Conservation (phyloP, 2,113 vertebrate species). For the Amphilophus citrinellus region DNA sequence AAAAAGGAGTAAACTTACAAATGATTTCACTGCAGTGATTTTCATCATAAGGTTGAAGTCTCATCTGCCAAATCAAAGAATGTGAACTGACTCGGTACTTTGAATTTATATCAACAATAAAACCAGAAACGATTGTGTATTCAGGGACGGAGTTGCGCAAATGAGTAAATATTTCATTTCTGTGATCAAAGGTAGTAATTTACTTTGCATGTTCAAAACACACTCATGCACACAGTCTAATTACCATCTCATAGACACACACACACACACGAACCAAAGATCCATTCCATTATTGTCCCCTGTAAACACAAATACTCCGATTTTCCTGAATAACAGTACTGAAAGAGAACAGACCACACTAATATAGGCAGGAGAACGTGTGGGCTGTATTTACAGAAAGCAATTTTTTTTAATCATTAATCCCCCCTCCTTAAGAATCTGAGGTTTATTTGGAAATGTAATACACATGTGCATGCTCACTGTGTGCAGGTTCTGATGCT, state of each 20-base stretch:
- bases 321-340: conserved; percentile 42
- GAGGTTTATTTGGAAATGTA: conserved; percentile 6
- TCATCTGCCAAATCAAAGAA: neutral
- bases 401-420: neutral
- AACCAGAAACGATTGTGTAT: conserved; percentile 37
- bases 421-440: neutral
- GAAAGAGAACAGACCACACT: conserved; percentile 26
- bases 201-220: conserved; percentile 51
- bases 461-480: conserved; percentile 27
- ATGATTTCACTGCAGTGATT: neutral
- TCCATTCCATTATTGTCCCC: conserved; percentile 36
- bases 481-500: neutral
- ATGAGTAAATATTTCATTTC: conserved; percentile 66
- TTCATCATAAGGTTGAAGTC: neutral
- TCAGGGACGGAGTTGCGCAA: conserved; percentile 50
- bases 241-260: conserved; percentile 38
- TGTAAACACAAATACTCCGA: conserved; percentile 47
- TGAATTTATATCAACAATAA: conserved; percentile 34
- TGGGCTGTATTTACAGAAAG: neutral
- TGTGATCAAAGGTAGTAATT: conserved; percentile 66
- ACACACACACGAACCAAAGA: neutral
- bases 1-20: neutral
- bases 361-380: conserved; percentile 16
- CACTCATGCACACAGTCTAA: conserved; percentile 20
- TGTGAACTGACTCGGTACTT: neutral